Evolutionary conservation across 2,797 vertebrate genomes (phyloP), one percentile per base, ranked within the genome.

Genomic region (Cheirogaleus major): DNA sequence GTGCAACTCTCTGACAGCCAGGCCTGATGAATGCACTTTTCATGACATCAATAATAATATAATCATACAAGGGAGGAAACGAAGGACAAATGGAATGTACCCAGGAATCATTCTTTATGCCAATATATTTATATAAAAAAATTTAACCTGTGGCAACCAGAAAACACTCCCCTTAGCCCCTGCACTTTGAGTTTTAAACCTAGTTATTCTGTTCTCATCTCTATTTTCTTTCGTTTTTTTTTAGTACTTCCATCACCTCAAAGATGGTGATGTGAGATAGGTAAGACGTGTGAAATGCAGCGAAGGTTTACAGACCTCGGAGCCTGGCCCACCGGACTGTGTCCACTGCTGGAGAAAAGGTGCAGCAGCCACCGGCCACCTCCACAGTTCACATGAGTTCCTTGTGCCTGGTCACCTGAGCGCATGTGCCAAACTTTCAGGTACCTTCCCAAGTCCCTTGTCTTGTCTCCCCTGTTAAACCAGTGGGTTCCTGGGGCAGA

Each of bases 41-140:
- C 97, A 96, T 93, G 94, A 93, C 94, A 98, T 97, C 96, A 97
- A 97, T 97, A 98, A 97, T 93, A 93, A 97, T 97, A 95, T 7
- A 96, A 61, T 92, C 95, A 88, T 79, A 75, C 72, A 78, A 92
- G 84, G 84, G 91, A 96, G 98, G 96, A 97, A 98, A 97, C 84
- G 82, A 91, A 96, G 97, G 97, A 97, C 96, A 97, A 97, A 97
- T 94, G 97, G 94, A 97, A 94, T 97, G 80, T 93, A 82, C 97
- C 95, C 93, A 96, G 89, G 52, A 97, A 97, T 98, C 85, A 97
- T 38, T 97, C 98, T 98, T 97, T 92, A 86, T 96, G 96, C 75
- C 97, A 97, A 96, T 95, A 96, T 32, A 87, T 67, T 91, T 94
- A 67, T 55, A 78, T 65, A 50, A 87, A 90, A 92, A 94, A 95